Evolutionary conservation across 2,797 vertebrate genomes (phyloP).

Genomic region (Hyperoplus immaculatus): DNA sequence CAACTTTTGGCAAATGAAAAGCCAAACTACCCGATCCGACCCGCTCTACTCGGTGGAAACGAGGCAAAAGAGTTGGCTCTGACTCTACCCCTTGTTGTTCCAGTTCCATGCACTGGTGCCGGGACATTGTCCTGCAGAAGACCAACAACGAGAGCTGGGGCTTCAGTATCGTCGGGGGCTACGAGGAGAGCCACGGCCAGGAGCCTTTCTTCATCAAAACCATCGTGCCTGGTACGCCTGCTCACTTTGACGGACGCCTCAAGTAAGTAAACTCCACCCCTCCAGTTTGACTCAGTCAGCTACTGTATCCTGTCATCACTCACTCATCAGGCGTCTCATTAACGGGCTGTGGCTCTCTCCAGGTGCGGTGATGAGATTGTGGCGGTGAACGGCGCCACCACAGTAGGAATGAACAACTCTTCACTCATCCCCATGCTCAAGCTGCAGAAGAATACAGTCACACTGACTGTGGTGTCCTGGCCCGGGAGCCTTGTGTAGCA

Average conservation of each 20-base stretch:
- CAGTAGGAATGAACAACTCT: constrained; percentile 94
- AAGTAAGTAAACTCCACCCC: constrained; percentile 83
- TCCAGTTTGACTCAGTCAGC: rapidly evolving
- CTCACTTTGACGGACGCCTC: constrained; percentile 91
- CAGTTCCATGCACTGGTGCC: constrained; percentile 94
- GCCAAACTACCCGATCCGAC: no score
- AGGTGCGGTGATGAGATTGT: constrained; percentile 97
- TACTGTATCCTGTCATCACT: background rate
- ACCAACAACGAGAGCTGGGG: constrained; percentile 95
- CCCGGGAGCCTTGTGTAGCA: constrained; percentile 90
- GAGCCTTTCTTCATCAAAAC: constrained; percentile 98
- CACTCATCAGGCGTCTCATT: background rate
- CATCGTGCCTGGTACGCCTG: constrained; percentile 94
- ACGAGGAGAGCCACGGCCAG: constrained; percentile 92
- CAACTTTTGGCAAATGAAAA: no score
- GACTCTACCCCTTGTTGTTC: constrained; percentile 6
- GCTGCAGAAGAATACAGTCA: constrained; percentile 94
- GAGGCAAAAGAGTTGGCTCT: background rate
- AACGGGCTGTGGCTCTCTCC: constrained; percentile 23
- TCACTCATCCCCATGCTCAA: constrained; percentile 95
- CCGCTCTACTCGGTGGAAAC: no score
- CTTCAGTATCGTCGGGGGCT: constrained; percentile 96
- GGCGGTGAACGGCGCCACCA: constrained; percentile 92
- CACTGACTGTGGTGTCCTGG: constrained; percentile 94
- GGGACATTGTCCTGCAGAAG: constrained; percentile 91